Evolutionary conservation across 2,113 vertebrate genomes (phyloP).

Genomic region (Sclerurus mexicanus): DNA sequence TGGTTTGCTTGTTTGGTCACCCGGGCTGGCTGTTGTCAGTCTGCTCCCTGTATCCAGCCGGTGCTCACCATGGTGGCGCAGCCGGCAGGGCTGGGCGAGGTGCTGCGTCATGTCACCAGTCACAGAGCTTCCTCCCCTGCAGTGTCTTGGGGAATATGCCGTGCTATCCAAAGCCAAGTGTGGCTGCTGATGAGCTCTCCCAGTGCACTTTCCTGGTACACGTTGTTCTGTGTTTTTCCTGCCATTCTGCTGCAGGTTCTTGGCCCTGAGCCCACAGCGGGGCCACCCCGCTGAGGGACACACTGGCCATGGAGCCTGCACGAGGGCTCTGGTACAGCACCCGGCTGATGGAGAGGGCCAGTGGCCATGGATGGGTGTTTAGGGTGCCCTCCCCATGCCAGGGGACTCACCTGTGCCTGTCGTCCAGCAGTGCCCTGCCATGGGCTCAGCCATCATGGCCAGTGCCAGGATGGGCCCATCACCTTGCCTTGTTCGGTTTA

Average conservation of each 20-base stretch:
- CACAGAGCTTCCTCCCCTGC: background rate
- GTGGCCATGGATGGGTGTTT: rapidly evolving
- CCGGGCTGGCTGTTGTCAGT: rapidly evolving
- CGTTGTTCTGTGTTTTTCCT: slow-evolving; percentile 16
- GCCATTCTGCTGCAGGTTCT: background rate
- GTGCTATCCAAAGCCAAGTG: background rate
- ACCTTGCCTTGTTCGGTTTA: rapidly evolving
- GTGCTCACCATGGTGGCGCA: rapidly evolving
- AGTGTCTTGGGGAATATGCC: background rate
- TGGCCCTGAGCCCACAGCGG: background rate
- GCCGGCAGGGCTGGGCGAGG: rapidly evolving
- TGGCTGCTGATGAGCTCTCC: slow-evolving; percentile 14
- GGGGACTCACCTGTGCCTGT: background rate
- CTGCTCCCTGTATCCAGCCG: rapidly evolving
- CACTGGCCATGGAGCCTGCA: rapidly evolving
- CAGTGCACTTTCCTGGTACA: background rate
- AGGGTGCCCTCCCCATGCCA: too few species aligned
- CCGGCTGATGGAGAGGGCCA: rapidly evolving
- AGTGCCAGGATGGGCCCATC: background rate
- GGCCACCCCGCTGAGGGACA: rapidly evolving
- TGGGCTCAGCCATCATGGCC: rapidly evolving
- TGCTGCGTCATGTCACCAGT: rapidly evolving
- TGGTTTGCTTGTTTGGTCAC: background rate
- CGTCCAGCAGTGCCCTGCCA: rapidly evolving
- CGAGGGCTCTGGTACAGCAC: rapidly evolving